Evolutionary conservation across 2,113 vertebrate genomes (phyloP).

Genomic region (Catharus bicknelli): DNA sequence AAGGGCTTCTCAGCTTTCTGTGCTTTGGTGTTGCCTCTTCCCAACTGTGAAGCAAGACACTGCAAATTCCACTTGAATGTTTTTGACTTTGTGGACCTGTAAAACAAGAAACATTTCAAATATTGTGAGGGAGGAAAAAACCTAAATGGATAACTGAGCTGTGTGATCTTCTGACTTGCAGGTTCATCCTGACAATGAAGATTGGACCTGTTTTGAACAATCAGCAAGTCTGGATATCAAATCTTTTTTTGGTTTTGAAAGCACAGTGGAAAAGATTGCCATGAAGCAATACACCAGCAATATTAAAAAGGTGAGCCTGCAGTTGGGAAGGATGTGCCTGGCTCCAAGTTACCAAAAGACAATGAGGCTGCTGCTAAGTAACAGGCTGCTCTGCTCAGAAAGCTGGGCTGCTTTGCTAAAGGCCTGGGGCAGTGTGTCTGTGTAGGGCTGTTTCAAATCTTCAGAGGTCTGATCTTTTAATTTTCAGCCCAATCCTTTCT

Average conservation of each 20-base stretch:
- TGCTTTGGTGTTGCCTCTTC: background rate
- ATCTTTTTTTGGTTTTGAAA: constrained; percentile 98
- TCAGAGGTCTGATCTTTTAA: background rate
- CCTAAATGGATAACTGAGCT: background rate
- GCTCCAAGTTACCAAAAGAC: background rate
- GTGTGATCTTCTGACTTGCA: constrained; percentile 36
- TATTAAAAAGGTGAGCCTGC: constrained; percentile 89
- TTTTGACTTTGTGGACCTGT: background rate
- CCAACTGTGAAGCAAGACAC: background rate
- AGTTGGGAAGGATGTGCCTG: background rate
- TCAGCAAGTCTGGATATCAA: constrained; percentile 95
- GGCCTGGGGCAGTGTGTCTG: background rate
- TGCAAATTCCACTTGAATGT: background rate
- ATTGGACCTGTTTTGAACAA: constrained; percentile 98
- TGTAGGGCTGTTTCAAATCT: background rate
- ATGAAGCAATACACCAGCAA: constrained; percentile 96
- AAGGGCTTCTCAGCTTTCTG: background rate
- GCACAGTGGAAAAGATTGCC: constrained; percentile 93
- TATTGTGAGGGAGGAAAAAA: background rate
- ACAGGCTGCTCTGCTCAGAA: background rate
- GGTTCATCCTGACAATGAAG: constrained; percentile 97
- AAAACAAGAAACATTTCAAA: background rate
- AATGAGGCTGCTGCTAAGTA: background rate
- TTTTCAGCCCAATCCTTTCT: background rate
- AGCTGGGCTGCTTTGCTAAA: background rate